These are phyloP conservation scores for Pontoporia blainvillei DNA, from an alignment of 2,113 vertebrate genomes.

Conservation along the genomic window DNA sequence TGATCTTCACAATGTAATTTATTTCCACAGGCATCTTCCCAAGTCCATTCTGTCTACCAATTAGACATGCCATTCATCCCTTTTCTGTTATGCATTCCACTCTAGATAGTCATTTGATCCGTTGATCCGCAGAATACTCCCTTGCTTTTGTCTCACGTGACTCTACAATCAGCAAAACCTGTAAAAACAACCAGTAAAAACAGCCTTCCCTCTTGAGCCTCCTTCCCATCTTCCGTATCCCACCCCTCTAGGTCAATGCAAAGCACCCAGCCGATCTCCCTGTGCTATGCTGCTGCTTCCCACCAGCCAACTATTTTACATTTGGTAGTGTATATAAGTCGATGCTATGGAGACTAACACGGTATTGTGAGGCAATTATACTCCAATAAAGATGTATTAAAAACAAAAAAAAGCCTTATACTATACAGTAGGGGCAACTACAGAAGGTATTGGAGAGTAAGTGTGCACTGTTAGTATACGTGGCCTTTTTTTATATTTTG, in stretches of 20 bases:
- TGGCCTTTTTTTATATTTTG: background rate
- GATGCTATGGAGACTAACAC: too few relatives aligned
- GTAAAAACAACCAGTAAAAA: background rate
- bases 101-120: background rate
- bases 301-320: too few relatives aligned
- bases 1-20: background rate
- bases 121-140: background rate
- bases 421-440: background rate
- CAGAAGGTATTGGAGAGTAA: background rate
- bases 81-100: background rate
- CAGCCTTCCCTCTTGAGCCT: too few relatives aligned
- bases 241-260: too few relatives aligned
- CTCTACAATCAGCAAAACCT: background rate
- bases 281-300: too few relatives aligned
- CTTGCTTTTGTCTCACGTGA: background rate
- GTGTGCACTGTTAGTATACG: background rate
- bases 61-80: background rate
- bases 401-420: background rate
- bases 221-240: too few relatives aligned
- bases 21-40: background rate
- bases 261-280: too few relatives aligned
- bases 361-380: too few relatives aligned
- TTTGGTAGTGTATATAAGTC: too few relatives aligned
- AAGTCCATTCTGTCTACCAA: background rate
- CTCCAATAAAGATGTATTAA: too few relatives aligned